phyloP scores from a whole-genome alignment of 37 sponge, comb jelly and placozoan genomes.

The Mnemiopsis leidyi region DNA sequence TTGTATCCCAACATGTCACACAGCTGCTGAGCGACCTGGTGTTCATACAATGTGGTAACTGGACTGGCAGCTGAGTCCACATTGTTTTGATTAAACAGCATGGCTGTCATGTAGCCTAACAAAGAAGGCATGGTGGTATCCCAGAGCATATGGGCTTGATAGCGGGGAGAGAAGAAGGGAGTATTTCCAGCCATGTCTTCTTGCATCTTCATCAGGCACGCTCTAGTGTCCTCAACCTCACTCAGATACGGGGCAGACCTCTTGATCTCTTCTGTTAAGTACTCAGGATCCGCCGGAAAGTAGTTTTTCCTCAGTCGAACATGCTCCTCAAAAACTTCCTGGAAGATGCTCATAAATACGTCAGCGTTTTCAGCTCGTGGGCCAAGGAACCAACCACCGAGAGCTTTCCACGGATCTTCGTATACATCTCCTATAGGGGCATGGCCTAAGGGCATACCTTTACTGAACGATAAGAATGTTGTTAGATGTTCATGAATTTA shows the following conservation, averaged over 20 bases:
- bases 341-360: constrained; percentile 15
- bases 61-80: constrained; percentile 56
- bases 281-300: constrained; percentile 22
- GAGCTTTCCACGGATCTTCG: neutral
- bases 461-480: too few species aligned
- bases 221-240: neutral
- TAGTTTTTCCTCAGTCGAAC: neutral
- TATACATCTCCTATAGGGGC: neutral
- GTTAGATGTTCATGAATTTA: too few species aligned
- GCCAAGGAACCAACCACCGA: constrained; percentile 59
- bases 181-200: neutral
- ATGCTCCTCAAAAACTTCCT: constrained; percentile 41
- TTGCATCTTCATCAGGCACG: neutral
- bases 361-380: constrained; percentile 53
- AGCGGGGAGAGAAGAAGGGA: constrained; percentile 60
- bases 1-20: constrained; percentile 66
- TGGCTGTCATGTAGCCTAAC: constrained; percentile 31
- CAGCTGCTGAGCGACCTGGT: constrained; percentile 36
- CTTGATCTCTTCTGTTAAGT: neutral
- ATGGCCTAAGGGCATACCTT: too few species aligned
- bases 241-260: neutral
- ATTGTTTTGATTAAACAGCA: constrained; percentile 45
- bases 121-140: neutral
- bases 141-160: constrained; percentile 50
- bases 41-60: constrained; percentile 15